Base-by-base conservation (phyloP, 2,113 vertebrate genomes). In the Rhombomys opimus region DNA sequence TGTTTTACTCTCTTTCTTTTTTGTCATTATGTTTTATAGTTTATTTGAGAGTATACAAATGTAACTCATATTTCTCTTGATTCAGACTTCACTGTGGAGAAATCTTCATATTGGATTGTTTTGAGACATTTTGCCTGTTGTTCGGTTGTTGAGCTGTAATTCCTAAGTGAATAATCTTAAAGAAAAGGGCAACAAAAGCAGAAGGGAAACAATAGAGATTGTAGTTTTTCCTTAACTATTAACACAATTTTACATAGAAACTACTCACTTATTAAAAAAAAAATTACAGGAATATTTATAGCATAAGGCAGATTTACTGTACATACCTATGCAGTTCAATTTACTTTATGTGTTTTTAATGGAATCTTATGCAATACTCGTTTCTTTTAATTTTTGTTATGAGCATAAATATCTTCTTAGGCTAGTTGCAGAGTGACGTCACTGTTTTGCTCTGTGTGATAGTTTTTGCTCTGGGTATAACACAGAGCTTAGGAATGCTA, bases 281-380 rank as follows among this genome's bases (percentile, higher is more conserved):
- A 93, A 13, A 46, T 5, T 46, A 46, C 46, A 68, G 68, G 86
- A 81, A 89, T 38, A 14, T 63, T 77, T 90, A 96, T 77, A 87
- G 46, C 8, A 65, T 92, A 78, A 90, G 84, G 20, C 46, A 92
- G 78, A 78, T 81, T 94, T 84, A 68, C 85, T 98, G 82, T 96
- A 94, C 63, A 95, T 97, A 94, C 38, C 38, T 94, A 70, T 61
- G n/a, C 81, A 96, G 89, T 87, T 78, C 76, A 32, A 65, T 76
- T 95, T 54, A n/a, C 78, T 68, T 86, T 88, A 76, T 25, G 81
- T 97, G 85, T 95, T 96, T 96, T 93, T 76, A 67, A 84, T 94
- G 80, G 73, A 15, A 57, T 91, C 23, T 1, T 0, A 2, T 23
- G 3, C 75, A 70, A 76, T 77, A 5, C 23, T 70, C 91, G 68